Evolutionary conservation across 1,140 invertebrate genomes (phyloP).

Genomic region (Rhyzopertha dominica): DNA sequence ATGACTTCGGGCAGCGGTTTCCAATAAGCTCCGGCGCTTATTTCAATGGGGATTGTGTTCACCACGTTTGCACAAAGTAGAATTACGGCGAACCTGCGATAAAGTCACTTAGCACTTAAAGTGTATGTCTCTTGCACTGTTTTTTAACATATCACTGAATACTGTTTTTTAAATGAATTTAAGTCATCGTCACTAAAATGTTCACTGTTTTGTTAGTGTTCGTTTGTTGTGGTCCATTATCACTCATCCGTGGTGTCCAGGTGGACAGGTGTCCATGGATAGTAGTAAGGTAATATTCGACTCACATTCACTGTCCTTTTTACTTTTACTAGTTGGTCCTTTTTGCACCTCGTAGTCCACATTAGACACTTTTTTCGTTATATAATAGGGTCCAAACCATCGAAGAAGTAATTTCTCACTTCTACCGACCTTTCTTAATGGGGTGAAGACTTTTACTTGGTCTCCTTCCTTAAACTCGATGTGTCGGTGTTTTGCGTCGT

Average conservation of each 20-base stretch:
- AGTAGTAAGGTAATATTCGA: conserved; percentile 15
- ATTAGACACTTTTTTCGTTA: conserved; percentile 8
- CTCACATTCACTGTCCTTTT: conserved; percentile 12
- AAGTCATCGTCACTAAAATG: not conserved
- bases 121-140: too few relatives aligned
- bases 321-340: conserved; percentile 6
- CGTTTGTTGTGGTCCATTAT: too few relatives aligned
- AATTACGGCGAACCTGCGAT: too few relatives aligned
- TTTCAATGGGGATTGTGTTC: too few relatives aligned
- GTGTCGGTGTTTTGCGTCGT: conserved; percentile 21
- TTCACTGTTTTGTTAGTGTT: not conserved
- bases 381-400: conserved; percentile 20
- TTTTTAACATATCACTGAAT: too few relatives aligned
- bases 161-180: not conserved
- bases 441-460: conserved; percentile 17
- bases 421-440: conserved; percentile 18
- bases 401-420: conserved; percentile 20
- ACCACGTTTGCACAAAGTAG: too few relatives aligned
- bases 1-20: conserved; percentile 7
- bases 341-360: conserved; percentile 17
- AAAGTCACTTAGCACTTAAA: too few relatives aligned
- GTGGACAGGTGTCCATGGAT: conserved; percentile 13
- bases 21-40: conserved; percentile 16
- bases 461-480: conserved; percentile 12
- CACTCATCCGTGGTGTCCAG: not conserved